Percentiles rank a stretch among this genome's conserved stretches.
Evolutionary conservation across 2,797 vertebrate genomes (phyloP).

Genomic region (Alauda arvensis): DNA sequence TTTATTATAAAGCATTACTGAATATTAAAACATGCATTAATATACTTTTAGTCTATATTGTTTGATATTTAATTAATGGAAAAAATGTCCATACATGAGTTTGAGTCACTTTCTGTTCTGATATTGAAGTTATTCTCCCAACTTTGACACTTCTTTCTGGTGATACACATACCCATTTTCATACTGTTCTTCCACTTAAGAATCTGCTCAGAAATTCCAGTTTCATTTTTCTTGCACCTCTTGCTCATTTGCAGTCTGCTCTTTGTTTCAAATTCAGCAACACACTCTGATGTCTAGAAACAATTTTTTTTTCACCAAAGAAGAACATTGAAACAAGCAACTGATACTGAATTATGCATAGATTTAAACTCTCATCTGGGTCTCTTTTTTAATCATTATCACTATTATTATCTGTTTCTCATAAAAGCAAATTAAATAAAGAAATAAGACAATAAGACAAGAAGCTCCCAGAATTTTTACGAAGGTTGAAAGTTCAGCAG

Average conservation of each 20-base stretch:
- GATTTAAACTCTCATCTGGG: background rate
- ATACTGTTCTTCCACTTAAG: background rate
- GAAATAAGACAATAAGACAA: background rate
- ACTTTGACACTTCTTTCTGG: background rate
- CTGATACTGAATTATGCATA: conserved; percentile 3
- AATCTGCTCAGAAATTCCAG: background rate
- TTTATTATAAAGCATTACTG: background rate
- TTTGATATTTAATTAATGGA: background rate
- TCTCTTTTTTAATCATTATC: background rate
- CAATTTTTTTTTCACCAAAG: background rate
- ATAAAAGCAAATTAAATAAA: background rate
- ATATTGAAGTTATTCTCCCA: background rate
- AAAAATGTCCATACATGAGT: background rate
- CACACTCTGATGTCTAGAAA: background rate
- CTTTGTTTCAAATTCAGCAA: background rate
- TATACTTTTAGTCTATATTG: background rate
- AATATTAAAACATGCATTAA: background rate
- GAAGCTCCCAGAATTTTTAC: background rate
- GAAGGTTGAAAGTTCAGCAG: background rate
- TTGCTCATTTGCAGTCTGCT: background rate
- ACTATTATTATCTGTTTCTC: background rate
- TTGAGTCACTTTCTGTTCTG: background rate
- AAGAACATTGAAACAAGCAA: background rate
- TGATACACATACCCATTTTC: fast-evolving
- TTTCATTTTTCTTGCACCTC: background rate